Base-by-base conservation (phyloP, 2,113 vertebrate genomes). In the Dasyornis broadbenti region DNA sequence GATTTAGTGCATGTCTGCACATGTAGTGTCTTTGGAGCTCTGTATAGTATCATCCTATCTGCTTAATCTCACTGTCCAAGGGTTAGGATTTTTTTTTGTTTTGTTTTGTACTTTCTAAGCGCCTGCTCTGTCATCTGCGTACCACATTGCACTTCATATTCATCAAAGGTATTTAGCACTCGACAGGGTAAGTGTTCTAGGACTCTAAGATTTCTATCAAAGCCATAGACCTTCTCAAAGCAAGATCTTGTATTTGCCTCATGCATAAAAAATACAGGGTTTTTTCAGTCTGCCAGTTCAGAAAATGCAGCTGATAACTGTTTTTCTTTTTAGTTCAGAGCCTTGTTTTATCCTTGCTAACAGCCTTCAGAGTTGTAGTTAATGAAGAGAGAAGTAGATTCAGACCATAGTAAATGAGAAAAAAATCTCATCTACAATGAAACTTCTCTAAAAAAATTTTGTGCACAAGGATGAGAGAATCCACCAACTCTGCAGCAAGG, bases 61-160 rank as follows among this genome's bases (percentile, higher is more conserved):
- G 82, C 63, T 95, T 94, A 87, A 96, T 96, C 95, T 97, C 94
- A 92, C 44, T 91, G 91, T 96, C 65, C 47, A 52, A 76, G 63
- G 53, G 54, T 84, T 83, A 60, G 86, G 61, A 77, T 86, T 81
- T 89, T 90, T 91, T 90, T 92, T 86, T 94, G 78, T 57, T 95
- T 94, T 90, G 85, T 94, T 96, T 92, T 95, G 82, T n/a, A 20
- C 68, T 89, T 73, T 86, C 86, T 89, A 89, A 95, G 69, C 2
- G 56, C 72, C 76, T 86, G 37, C 47, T 96, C 54, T 95, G 68
- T 91, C 66, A 96, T 95, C 89, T 93, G 86, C 20, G 28, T 66
- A 93, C 90, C 83, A 89, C 77, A 94, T 92, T 97, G 78, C 91
- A 59, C 85, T 93, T 90, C 61, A 44, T 92, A 84, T 57, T 61